These are phyloP conservation scores for Papilio xuthus DNA, from an alignment of 1,140 invertebrate genomes.

Conservation along the genomic window DNA sequence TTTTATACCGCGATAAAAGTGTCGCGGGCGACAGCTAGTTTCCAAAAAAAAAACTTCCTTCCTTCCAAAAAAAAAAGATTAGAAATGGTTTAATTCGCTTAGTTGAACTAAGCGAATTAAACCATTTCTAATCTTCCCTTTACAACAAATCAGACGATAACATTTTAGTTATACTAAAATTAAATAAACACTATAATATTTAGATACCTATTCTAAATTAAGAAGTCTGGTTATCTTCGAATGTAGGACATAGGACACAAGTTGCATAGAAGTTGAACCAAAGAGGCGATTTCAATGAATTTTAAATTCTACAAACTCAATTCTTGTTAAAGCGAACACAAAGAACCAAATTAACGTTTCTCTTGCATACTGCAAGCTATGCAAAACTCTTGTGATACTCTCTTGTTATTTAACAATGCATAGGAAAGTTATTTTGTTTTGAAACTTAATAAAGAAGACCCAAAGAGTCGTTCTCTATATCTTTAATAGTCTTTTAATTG, in stretches of 20 bases:
- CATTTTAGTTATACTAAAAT: neutral
- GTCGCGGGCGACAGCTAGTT: no score
- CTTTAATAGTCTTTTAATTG: no score
- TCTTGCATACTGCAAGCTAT: conserved; percentile 66
- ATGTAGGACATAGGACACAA: neutral
- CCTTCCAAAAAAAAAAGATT: no score
- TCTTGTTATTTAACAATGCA: neutral
- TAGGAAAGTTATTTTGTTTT: neutral
- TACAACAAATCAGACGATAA: neutral
- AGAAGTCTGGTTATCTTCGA: neutral
- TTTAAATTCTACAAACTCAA: conserved; percentile 59
- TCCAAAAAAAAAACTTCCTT: no score
- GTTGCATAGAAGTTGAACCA: neutral
- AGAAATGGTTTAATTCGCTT: no score
- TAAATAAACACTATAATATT: neutral
- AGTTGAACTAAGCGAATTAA: no score
- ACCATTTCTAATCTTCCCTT: no score
- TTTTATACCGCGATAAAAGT: no score
- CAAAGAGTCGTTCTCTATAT: no score
- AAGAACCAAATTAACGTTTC: conserved; percentile 63
- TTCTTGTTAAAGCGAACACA: conserved; percentile 54
- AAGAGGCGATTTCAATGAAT: neutral
- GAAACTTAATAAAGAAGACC: no score
- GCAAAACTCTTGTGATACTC: conserved; percentile 29
- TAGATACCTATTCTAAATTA: neutral